phyloP scores from a whole-genome alignment of 2,113 vertebrate genomes.

The Sceloporus tristichus region DNA sequence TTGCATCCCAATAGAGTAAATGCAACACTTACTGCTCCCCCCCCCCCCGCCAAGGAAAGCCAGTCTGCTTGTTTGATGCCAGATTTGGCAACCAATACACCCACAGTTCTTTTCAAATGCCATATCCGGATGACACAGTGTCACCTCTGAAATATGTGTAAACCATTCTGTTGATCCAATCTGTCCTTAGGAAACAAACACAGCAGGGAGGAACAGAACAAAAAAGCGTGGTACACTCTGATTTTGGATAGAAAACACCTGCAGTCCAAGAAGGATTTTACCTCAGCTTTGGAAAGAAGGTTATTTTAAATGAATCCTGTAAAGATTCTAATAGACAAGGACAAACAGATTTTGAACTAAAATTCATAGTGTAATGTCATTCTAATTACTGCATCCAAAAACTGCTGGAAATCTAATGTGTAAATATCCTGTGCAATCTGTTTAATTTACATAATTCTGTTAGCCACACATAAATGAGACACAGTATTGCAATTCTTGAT shows the following conservation, averaged over 20 bases:
- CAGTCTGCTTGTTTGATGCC: background rate
- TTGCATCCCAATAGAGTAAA: background rate
- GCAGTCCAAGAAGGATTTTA: background rate
- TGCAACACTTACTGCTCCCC: background rate
- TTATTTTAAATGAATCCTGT: background rate
- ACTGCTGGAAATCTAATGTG: background rate
- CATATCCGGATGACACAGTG: background rate
- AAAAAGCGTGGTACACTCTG: background rate
- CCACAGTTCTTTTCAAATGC: background rate
- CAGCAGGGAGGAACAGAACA: background rate
- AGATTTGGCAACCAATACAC: background rate
- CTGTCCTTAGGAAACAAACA: constrained; percentile 7
- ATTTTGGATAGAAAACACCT: constrained; percentile 3
- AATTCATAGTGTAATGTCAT: background rate
- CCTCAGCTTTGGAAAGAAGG: background rate
- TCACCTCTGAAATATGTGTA: background rate
- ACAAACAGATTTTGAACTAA: background rate
- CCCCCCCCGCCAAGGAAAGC: background rate
- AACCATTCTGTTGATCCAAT: constrained; percentile 4
- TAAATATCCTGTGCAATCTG: background rate
- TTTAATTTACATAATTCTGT: background rate
- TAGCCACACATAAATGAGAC: background rate
- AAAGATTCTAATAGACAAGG: background rate
- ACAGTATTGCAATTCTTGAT: background rate
- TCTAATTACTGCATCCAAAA: background rate